Evolutionary conservation across 1,140 invertebrate species (phyloP), one percentile per base, ranked within the genome.

Genomic region (Nixonia krombeini): DNA sequence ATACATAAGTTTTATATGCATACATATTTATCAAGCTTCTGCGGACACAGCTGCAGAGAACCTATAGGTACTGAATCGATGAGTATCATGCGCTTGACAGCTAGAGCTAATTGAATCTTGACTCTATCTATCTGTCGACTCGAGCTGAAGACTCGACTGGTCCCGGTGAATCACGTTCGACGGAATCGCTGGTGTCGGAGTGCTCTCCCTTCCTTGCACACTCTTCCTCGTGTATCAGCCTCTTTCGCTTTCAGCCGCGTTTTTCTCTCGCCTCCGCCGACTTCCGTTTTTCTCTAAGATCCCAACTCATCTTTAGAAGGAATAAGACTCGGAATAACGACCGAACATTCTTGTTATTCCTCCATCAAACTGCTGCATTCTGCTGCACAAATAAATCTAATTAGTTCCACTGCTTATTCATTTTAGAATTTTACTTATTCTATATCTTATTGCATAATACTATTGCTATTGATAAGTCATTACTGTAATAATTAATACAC

Each of bases 41-140:
- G 17, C 56, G 25, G 23, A 44, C 16, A 59, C 71, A 73, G 64
- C 64, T 64, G 28, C 67, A 66, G 67, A 44, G 69, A 66, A 62
- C 42, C 67, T 77, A 56, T 70, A 78, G 73, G 72, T 79, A 78
- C 80, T 79, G 79, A 81, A 81, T 81, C 79, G 79, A 82, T 72
- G 78, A 83, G 81, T 82, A 82, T 83, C 80, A 82, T 83, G 81
- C 81, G 79, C 73, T 70, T 83, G 81, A 83, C 81, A 83, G 81
- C 80, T 81, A 80, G 80, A 82, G 79, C 78, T 83, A 83, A 83
- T 83, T 83, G 81, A 83, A 83, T 83, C 79, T 83, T 82, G 81
- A 83, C 79, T 83, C 81, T 82, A 82, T 82, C 79, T 78, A 81
- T 82, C 78, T 74, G 74, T 80, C 78, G 79, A 79, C 70, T 67